Evolutionary conservation across 2,888 invertebrate genomes (phyloP), one percentile per base, ranked within the genome.

Genomic region (Teleiodes luculella): DNA sequence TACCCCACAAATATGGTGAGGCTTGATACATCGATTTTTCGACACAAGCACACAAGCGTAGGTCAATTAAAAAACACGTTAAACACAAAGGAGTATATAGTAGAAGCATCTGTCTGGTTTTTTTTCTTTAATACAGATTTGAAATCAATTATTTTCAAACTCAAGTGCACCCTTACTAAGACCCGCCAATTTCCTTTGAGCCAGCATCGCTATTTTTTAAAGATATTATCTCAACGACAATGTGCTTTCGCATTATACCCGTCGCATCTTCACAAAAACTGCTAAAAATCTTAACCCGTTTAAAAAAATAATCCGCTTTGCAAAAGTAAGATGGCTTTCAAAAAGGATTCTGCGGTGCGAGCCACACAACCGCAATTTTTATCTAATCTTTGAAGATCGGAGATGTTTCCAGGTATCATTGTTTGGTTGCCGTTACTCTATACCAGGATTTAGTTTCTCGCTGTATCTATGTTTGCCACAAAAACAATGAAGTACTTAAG

Each of bases 221-320:
- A 28, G 37, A 37, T 14, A 48, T 54, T 20, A 47, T 60, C 55
- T 58, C 65, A 57, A 58, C 57, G 28, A 46, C 31, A 61, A 58
- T 57, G 49, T 41, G 20, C 39, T 28, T 51, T 11, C 16, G 13
- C 18, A 51, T 24, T 64, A 65, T 28, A 28, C 7, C 20, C 47
- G 33, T 47, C 31, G 33, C 47, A 68, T 65, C 61, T 69, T 64
- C 58, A 51, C 60, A 64, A 65, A 72, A 68, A 66, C 69, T 53
- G 52, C 52, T 58, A 64, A 82, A 82, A 83, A 82, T 76, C 61
- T 58, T 74, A 81, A 82, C 76, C 80, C 76, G 64, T 74, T 80
- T 74, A 68, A 83, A 84, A 80, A 82, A 80, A 76, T 86, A 86
- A 86, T 85, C 86, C 76, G 80, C 84, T 86, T 85, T 79, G 79